Conservation (phyloP, 2,797 vertebrate species). For the Antennarius maculatus region DNA sequence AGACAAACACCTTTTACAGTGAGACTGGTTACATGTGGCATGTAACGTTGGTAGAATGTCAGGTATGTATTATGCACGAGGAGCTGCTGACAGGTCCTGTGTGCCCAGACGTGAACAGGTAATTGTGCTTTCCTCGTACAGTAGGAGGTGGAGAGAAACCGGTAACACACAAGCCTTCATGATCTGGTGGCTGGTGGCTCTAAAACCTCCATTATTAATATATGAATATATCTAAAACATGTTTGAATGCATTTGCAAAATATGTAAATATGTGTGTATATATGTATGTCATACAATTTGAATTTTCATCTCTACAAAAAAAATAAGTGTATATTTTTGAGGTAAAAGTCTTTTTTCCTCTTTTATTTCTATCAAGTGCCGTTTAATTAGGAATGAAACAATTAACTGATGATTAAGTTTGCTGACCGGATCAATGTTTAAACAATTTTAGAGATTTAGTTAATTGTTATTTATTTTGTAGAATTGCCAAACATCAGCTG, state of each 20-base stretch:
- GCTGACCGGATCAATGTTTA: neutral
- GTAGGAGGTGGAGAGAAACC: constrained; percentile 63
- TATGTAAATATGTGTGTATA: too few species aligned
- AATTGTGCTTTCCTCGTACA: constrained; percentile 76
- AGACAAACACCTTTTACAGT: constrained; percentile 94
- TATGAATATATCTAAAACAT: too few species aligned
- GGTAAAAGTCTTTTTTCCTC: neutral
- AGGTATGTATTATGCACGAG: constrained; percentile 85
- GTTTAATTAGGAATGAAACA: neutral
- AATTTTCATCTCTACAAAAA: neutral
- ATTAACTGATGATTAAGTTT: neutral
- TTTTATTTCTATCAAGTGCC: neutral
- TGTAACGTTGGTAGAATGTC: constrained; percentile 90
- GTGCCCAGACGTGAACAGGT: constrained; percentile 70
- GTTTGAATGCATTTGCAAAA: neutral
- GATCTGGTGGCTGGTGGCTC: constrained; percentile 40
- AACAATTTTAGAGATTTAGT: neutral
- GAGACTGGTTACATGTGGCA: constrained; percentile 90
- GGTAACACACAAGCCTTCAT: constrained; percentile 37
- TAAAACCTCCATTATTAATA: constrained; percentile 23
- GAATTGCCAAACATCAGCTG: neutral
- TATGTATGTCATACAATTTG: too few species aligned
- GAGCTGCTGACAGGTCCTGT: constrained; percentile 70
- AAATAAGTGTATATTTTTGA: neutral
- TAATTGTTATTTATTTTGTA: constrained; percentile 4